Conservation (phyloP, 2,888 invertebrate species). For the Clivina fossor region DNA sequence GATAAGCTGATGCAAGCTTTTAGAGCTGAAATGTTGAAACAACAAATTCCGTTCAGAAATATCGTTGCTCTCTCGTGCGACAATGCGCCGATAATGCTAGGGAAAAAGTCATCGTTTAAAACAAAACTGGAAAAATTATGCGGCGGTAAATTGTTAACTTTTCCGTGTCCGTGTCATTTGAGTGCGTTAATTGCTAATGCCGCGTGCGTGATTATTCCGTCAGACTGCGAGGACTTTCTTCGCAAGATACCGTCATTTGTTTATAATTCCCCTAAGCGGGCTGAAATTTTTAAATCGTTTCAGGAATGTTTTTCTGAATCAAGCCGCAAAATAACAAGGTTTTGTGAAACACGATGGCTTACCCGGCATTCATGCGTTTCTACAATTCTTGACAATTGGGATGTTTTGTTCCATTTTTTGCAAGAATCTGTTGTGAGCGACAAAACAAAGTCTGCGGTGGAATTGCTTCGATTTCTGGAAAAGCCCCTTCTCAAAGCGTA, state of each 20-base stretch:
- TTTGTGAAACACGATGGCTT: too few relatives aligned
- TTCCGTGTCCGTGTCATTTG: conserved; percentile 35
- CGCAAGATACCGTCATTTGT: background rate
- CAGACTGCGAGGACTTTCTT: background rate
- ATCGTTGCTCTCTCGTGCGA: too few relatives aligned
- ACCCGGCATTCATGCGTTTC: too few relatives aligned
- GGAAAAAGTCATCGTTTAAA: conserved; percentile 34
- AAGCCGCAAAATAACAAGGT: too few relatives aligned
- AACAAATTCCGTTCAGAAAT: conserved; percentile 35
- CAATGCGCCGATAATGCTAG: too few relatives aligned
- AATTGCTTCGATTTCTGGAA: too few relatives aligned
- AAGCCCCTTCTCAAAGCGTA: too few relatives aligned
- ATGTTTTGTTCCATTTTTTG: background rate
- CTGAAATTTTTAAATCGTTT: too few relatives aligned
- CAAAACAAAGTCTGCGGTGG: background rate
- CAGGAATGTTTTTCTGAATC: too few relatives aligned
- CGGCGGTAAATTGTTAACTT: conserved; percentile 16
- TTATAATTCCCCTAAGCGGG: too few relatives aligned
- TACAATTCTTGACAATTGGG: too few relatives aligned
- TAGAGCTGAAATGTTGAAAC: conserved; percentile 23
- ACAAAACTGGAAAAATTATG: conserved; percentile 16
- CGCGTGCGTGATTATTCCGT: conserved; percentile 29
- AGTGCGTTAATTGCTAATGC: conserved; percentile 33
- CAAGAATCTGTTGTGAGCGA: background rate
- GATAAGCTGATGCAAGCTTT: too few relatives aligned